Evolutionary conservation across 37 sponge, comb jelly and placozoan genomes (phyloP), one percentile per base, ranked within the genome.

Genomic region (Diacarnus erythraeanus): DNA sequence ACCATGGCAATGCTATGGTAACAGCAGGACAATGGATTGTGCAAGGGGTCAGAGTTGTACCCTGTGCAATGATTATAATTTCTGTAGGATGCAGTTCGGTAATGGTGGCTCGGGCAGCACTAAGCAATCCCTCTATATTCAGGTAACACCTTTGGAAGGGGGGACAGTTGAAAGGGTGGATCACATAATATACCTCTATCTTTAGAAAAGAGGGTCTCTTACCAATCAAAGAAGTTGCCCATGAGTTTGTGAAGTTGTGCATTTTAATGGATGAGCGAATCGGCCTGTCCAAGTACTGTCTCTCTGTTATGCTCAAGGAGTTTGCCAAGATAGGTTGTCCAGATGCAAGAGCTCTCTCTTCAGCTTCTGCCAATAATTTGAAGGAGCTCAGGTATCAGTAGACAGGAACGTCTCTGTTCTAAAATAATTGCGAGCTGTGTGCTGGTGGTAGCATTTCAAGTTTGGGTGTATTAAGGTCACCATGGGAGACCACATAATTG

Each of bases 41-140:
- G n/a, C n/a, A n/a, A n/a, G n/a, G n/a, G n/a, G n/a, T n/a, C n/a
- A n/a, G n/a, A n/a, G n/a, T n/a, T n/a, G n/a, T n/a, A n/a, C n/a
- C n/a, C n/a, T n/a, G n/a, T n/a, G n/a, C 40, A 8, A 21, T 30
- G 25, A 25, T 23, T 47, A 5, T 43, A 3, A 21, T 43, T 76
- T 33, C n/a, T 37, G 35, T 71, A 92, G 92, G 87, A 4, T 87
- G 91, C 54, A 34, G 60, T 22, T 91, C 95, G 21, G 90, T 96
- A 39, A 98, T 98, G 99, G 30, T 98, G 23, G 99, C 99, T 17
- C 64, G 99, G 66, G 91, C 94, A 15, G 99, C 99, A 42, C 86
- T 92, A 84, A 74, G 90, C 79, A 96, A 98, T 68, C 92, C 93
- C 17, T 96, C 97, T 4, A 71, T 98, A 18, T 98, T 98, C 86